Evolutionary conservation across 1,140 invertebrate species (phyloP).

Genomic region (Nilaparvata lugens): DNA sequence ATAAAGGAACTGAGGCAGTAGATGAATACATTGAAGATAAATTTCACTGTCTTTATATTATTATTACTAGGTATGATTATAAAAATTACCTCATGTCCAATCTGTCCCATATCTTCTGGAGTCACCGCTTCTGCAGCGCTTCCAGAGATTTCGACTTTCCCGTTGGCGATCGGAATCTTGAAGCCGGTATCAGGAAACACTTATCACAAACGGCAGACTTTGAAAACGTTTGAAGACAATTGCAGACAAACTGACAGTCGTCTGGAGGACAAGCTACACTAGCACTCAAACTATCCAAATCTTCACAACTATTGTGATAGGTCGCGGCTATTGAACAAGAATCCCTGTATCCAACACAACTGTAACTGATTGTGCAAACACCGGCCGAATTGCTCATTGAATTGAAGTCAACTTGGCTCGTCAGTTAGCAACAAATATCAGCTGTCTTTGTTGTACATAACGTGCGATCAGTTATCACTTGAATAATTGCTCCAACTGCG

Average conservation of each 20-base stretch:
- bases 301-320: neutral
- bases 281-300: neutral
- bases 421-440: neutral
- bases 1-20: too few species aligned
- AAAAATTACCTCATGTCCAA: slow-evolving; percentile 45
- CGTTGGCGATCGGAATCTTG: slow-evolving; percentile 33
- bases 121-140: slow-evolving; percentile 35
- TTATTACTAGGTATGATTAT: too few species aligned
- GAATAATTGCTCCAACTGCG: neutral
- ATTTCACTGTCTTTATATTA: too few species aligned
- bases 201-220: neutral
- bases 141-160: slow-evolving; percentile 15
- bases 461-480: neutral
- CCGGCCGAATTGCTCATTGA: neutral
- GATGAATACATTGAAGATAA: too few species aligned
- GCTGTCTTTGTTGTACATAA: neutral
- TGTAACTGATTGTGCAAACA: neutral
- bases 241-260: neutral
- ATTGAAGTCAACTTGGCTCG: neutral
- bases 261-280: neutral
- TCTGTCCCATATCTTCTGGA: slow-evolving; percentile 41
- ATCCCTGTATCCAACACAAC: neutral
- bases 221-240: neutral
- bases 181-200: slow-evolving; percentile 16
- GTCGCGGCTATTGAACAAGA: neutral